phyloP scores from a whole-genome alignment of 2,113 vertebrate species.

The Tychaedon coryphoeus region DNA sequence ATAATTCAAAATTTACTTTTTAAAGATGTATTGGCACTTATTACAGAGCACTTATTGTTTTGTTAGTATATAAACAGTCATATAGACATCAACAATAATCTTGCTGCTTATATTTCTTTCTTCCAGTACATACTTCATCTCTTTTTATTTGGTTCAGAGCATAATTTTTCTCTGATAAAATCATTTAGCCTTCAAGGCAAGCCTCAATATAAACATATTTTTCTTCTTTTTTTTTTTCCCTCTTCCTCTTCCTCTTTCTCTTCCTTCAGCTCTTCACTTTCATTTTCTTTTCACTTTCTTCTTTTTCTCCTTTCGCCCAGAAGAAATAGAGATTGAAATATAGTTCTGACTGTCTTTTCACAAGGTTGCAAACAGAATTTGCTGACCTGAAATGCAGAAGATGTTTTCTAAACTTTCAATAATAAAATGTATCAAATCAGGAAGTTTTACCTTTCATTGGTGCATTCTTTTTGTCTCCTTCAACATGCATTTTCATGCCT shows the following conservation, averaged over 20 bases:
- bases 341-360: background rate
- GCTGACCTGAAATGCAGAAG: background rate
- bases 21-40: background rate
- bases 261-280: too few species aligned
- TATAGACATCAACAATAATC: background rate
- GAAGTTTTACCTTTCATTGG: background rate
- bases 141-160: background rate
- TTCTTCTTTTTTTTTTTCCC: rapidly evolving
- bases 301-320: rapidly evolving
- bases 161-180: background rate
- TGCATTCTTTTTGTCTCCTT: background rate
- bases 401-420: background rate
- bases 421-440: background rate
- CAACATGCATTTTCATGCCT: background rate
- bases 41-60: background rate
- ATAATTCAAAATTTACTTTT: background rate
- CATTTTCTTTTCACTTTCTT: too few species aligned
- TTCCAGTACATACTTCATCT: background rate
- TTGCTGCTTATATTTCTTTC: background rate
- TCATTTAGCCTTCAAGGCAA: background rate
- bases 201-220: background rate
- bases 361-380: background rate
- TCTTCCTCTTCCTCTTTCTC: rapidly evolving
- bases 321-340: background rate
- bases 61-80: background rate